Evolutionary conservation across 2,797 vertebrate genomes (phyloP).

Genomic region (Lagodon rhomboides): DNA sequence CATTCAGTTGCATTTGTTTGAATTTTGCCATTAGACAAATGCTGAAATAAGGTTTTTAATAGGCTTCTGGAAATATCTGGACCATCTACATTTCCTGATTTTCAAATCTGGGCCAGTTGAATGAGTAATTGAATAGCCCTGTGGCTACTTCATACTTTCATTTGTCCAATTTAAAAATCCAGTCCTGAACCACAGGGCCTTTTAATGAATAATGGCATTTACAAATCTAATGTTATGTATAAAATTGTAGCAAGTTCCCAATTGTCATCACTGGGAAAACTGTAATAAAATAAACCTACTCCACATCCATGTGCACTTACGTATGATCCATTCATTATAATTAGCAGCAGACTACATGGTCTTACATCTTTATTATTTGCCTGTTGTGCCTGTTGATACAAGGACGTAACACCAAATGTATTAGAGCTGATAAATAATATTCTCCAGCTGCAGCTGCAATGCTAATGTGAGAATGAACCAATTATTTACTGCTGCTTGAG

Average conservation of each 20-base stretch:
- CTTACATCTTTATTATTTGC: background rate
- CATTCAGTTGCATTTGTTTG: no score
- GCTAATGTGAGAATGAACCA: slow-evolving; percentile 19
- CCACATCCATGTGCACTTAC: background rate
- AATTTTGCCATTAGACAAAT: no score
- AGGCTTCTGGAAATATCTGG: no score
- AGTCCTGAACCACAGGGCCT: background rate
- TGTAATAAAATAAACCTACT: background rate
- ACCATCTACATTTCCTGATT: no score
- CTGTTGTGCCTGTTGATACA: slow-evolving; percentile 2
- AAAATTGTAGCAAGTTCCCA: background rate
- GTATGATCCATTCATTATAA: background rate
- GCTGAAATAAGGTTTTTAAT: no score
- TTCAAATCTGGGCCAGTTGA: no score
- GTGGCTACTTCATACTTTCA: background rate
- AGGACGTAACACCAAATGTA: background rate
- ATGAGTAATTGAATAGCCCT: no score
- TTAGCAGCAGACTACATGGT: background rate
- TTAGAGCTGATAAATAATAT: slow-evolving; percentile 30
- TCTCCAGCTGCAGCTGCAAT: slow-evolving; percentile 42
- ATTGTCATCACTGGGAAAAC: no score
- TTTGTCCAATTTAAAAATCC: background rate
- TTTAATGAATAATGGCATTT: background rate
- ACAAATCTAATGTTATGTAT: background rate
- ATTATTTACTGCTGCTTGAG: slow-evolving; percentile 31